Evolutionary conservation across 2,797 vertebrate species (phyloP).

Genomic region (Clarias pachynema): DNA sequence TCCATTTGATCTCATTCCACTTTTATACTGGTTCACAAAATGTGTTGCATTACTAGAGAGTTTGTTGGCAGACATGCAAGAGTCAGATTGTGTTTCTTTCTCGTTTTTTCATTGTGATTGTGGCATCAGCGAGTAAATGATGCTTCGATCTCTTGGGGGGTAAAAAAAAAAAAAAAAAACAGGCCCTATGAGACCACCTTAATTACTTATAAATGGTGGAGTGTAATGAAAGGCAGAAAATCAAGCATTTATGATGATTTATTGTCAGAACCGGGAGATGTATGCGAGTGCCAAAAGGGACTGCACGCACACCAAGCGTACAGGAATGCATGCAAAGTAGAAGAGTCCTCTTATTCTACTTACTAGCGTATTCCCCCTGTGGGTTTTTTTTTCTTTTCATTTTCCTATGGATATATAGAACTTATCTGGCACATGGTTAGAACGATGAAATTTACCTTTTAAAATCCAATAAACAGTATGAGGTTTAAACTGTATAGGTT

Average conservation of each 20-base stretch:
- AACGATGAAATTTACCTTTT: conserved; percentile 11
- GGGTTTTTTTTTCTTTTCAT: background rate
- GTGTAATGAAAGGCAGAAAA: conserved; percentile 56
- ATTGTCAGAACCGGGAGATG: conserved; percentile 47
- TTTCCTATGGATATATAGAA: background rate
- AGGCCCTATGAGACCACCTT: conserved; percentile 36
- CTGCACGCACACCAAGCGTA: conserved; percentile 12
- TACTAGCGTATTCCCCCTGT: background rate
- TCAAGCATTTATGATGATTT: conserved; percentile 57
- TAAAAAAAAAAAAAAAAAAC: background rate
- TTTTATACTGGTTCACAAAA: background rate
- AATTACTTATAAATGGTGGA: conserved; percentile 55
- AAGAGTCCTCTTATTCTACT: background rate
- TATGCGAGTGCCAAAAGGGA: conserved; percentile 24
- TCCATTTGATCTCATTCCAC: background rate
- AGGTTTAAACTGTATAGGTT: background rate
- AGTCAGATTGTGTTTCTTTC: background rate
- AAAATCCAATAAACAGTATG: background rate
- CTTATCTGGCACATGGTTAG: background rate
- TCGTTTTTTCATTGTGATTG: conserved; percentile 31
- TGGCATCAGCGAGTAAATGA: conserved; percentile 41
- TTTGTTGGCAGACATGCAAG: background rate
- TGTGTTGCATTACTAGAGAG: background rate
- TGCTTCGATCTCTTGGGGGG: conserved; percentile 13
- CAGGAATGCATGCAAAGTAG: conserved; percentile 12